Evolutionary conservation across 2,113 vertebrate species (phyloP).

Genomic region (Muntiacus muntjak): DNA sequence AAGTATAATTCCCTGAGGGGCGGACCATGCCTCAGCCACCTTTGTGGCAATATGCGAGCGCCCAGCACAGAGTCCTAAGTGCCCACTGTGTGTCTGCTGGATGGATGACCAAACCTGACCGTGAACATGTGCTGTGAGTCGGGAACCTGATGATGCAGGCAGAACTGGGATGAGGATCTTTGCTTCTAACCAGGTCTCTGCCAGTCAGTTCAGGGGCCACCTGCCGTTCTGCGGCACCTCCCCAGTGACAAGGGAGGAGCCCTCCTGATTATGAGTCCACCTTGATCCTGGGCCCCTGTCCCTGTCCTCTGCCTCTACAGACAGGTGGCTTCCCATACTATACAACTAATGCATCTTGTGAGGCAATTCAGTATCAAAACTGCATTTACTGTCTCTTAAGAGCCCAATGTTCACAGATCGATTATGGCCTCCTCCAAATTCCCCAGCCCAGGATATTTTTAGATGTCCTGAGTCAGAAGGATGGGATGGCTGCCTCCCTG

Average conservation of each 20-base stretch:
- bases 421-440: neutral
- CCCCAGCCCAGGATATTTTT: neutral
- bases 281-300: neutral
- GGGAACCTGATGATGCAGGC: accelerated
- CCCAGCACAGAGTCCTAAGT: accelerated
- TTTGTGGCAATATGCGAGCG: accelerated
- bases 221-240: neutral
- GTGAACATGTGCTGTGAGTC: accelerated
- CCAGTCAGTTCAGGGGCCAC: neutral
- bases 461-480: neutral
- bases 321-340: neutral
- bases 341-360: neutral
- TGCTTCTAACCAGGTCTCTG: neutral
- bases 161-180: neutral
- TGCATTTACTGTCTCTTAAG: neutral
- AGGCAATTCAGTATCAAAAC: neutral
- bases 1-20: accelerated
- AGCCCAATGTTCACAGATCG: neutral
- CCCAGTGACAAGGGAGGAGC: neutral
- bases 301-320: neutral
- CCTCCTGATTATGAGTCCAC: neutral
- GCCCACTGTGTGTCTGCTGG: accelerated
- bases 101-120: neutral
- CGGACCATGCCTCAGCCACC: neutral
- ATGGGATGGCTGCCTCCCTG: neutral